Conservation (phyloP, 1,140 invertebrate species). For the Drosophila oshimai region DNA sequence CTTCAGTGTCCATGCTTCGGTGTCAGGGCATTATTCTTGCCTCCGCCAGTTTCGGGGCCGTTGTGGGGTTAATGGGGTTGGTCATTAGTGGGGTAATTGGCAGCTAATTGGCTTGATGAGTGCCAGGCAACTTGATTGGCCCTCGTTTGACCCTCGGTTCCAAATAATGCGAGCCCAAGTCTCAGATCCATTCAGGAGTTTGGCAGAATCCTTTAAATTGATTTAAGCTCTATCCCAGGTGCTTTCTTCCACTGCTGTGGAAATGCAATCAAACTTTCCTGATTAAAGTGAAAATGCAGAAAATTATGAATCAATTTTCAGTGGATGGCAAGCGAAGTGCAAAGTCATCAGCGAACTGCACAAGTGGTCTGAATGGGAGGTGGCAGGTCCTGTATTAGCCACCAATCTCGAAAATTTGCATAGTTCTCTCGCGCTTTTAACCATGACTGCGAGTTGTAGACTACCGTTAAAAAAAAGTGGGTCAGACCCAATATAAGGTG, state of each 20-base stretch:
- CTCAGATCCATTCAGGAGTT: not conserved
- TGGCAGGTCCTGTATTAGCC: not conserved
- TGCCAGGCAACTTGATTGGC: conserved; percentile 23
- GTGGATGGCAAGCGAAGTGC: conserved; percentile 32
- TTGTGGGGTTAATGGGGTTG: conserved; percentile 53
- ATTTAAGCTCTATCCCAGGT: not conserved
- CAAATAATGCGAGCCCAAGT: not conserved
- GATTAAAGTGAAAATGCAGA: conserved; percentile 59
- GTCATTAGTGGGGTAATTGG: conserved; percentile 67
- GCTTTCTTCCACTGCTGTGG: not conserved
- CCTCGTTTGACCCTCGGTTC: not conserved
- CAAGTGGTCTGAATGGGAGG: conserved; percentile 1
- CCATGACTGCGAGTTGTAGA: no score
- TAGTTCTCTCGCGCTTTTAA: conserved; percentile 1
- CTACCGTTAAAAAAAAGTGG: not conserved
- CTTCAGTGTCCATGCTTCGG: conserved; percentile 23
- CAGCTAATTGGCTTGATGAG: conserved; percentile 61
- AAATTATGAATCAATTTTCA: conserved; percentile 74
- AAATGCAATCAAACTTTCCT: conserved; percentile 57
- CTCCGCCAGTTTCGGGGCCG: not conserved
- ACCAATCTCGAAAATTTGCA: conserved; percentile 29
- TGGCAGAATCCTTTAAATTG: not conserved
- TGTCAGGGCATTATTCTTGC: conserved; percentile 19
- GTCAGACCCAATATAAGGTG: not conserved
- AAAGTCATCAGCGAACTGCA: conserved; percentile 46